Base-by-base conservation (phyloP, 2,888 invertebrate genomes). In the Bruchidius siliquastri region DNA sequence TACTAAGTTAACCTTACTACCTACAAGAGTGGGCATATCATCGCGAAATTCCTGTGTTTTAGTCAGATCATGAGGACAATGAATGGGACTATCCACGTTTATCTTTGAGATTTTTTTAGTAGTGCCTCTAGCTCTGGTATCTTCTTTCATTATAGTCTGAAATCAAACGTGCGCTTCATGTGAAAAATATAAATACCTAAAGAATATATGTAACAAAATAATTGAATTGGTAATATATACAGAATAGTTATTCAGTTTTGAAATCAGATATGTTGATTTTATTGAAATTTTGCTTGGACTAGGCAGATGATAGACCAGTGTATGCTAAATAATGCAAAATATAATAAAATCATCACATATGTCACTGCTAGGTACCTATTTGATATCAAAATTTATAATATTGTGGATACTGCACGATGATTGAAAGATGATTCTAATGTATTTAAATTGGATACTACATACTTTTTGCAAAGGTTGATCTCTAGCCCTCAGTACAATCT, bases 401-500 rank as follows among this genome's bases (percentile, higher is more conserved):
- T n/a, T n/a, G n/a, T n/a, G n/a, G n/a, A n/a, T n/a, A n/a, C n/a
- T n/a, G n/a, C n/a, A n/a, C n/a, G n/a, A 26, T 26, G 26, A 49
- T 3, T 49, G 10, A 49, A 49, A 67, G 20, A 21, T 32, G 68
- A 72, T 21, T 73, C 49, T 8, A 8, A 13, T 4, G 13, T 49
- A 49, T 49, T 49, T 4, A 49, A 13, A 2, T 8, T 26, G 2
- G 8, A 49, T 1, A 13, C 49, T 49, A 49, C 49, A 49, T 49
- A 89, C 89, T 84, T 91, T 91, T 67, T 91, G 89, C 68, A 92
- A 82, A 0, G 93, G 90, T 79, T 92, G 91, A 67, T 93, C 92
- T 73, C 92, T 88, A 0, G 94, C 94, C 80, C 90, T 89, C 68
- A 92, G 83, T 72, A 96, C 87, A 71, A 95, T 91, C 78, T 90